Conservation (phyloP, 2,888 invertebrate species). For the Hybos culiciformis region DNA sequence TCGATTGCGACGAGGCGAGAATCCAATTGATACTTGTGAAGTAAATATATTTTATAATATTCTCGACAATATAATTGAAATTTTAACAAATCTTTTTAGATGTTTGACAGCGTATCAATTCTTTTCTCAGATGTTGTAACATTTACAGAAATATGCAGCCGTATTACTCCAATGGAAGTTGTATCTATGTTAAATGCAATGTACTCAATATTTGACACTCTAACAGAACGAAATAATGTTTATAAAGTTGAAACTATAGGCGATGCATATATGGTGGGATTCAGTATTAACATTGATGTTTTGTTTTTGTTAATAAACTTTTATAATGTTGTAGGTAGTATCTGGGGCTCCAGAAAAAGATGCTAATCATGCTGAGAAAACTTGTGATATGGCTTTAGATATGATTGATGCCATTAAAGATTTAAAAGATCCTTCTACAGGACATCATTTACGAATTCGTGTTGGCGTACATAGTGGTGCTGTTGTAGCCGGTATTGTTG, state of each 20-base stretch:
- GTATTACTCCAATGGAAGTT: conserved; percentile 93
- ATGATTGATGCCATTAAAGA: conserved; percentile 90
- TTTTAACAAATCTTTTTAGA: conserved; percentile 43
- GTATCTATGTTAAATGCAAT: conserved; percentile 95
- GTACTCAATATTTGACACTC: conserved; percentile 92
- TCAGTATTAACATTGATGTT: too few relatives aligned
- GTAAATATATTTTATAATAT: conserved; percentile 37
- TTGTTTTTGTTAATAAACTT: too few relatives aligned
- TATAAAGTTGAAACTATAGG: conserved; percentile 98
- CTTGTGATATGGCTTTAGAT: conserved; percentile 90
- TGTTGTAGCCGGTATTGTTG: conserved; percentile 88
- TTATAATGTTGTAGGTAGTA: too few relatives aligned
- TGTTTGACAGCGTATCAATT: conserved; percentile 91
- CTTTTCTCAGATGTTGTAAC: conserved; percentile 96
- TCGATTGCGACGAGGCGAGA: conserved; percentile 81
- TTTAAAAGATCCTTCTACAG: conserved; percentile 84
- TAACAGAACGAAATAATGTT: conserved; percentile 84
- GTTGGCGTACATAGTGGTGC: conserved; percentile 85
- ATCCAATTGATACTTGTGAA: conserved; percentile 93
- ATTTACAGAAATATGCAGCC: conserved; percentile 92
- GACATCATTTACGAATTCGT: conserved; percentile 66
- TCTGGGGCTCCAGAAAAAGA: conserved; percentile 88
- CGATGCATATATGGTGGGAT: conserved; percentile 98
- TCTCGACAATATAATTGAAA: background rate
- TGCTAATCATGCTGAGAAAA: conserved; percentile 77